Evolutionary conservation across 2,888 invertebrate species (phyloP).

Genomic region (Chrysina gloriosa): DNA sequence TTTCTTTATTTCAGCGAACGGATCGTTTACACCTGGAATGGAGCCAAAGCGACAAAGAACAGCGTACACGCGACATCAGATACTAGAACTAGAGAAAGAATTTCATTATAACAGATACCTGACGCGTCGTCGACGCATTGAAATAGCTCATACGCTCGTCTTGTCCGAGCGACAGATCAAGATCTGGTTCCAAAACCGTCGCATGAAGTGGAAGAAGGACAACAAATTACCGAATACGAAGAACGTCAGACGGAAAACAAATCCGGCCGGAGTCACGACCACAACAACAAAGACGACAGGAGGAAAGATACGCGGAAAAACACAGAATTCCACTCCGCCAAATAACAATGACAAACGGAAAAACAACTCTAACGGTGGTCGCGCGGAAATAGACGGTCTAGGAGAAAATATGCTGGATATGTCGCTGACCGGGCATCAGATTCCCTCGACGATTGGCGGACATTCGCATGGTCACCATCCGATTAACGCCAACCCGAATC

Average conservation of each 20-base stretch:
- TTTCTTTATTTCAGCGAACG: slow-evolving; percentile 80
- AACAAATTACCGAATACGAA: slow-evolving; percentile 90
- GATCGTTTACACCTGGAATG: slow-evolving; percentile 90
- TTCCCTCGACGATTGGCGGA: slow-evolving; percentile 66
- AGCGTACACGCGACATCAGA: slow-evolving; percentile 97
- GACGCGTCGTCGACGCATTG: slow-evolving; percentile 93
- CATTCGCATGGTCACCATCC: slow-evolving; percentile 68
- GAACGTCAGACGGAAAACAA: slow-evolving; percentile 80
- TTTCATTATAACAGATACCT: slow-evolving; percentile 98
- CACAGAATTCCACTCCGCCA: slow-evolving; percentile 61
- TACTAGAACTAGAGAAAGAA: slow-evolving; percentile 96
- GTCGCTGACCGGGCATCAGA: slow-evolving; percentile 62
- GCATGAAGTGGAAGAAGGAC: slow-evolving; percentile 90
- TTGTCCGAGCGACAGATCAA: slow-evolving; percentile 92
- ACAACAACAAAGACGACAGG: slow-evolving; percentile 60
- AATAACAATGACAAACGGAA: slow-evolving; percentile 77
- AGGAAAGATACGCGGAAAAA: slow-evolving; percentile 63
- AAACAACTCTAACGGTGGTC: slow-evolving; percentile 62
- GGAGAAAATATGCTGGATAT: slow-evolving; percentile 67
- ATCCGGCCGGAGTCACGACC: slow-evolving; percentile 77
- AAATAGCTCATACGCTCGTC: slow-evolving; percentile 96
- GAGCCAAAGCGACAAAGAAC: slow-evolving; percentile 96
- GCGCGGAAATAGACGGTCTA: slow-evolving; percentile 70
- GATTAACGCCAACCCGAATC: slow-evolving; percentile 61
- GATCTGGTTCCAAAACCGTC: slow-evolving; percentile 88